Base-by-base conservation (phyloP, 2,113 vertebrate genomes). In the Boleophthalmus pectinirostris region DNA sequence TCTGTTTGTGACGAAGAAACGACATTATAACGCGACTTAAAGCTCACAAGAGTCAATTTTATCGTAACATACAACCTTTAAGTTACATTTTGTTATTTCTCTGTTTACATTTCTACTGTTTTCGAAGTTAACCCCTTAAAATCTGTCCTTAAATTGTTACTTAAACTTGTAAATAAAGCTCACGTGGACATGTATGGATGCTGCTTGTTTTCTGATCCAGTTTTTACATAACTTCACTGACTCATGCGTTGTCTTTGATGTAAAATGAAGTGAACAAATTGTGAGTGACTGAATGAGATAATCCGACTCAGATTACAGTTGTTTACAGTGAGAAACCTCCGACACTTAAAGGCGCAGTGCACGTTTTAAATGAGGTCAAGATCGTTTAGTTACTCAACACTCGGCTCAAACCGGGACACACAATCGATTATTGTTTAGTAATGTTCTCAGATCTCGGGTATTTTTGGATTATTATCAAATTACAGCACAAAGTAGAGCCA, bases 91-190 rank as follows among this genome's bases (percentile, higher is more conserved):
- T 43, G 9, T 43, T 43, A 11, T 43, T 11, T 35, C 33, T 43
- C 9, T 43, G 38, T 43, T 43, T 43, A 8, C 8, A 43, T 43
- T 43, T 43, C 9, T 10, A 11, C 38, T 1, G 38, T 43, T 43
- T 8, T 43, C 38, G 10, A 43, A 43, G 38, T 10, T 8, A 29
- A 29, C 29, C 29, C n/a, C 29, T 29, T 2, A 29, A 29, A 43
- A 43, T n/a, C 14, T 2, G 49, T 74, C 66, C 61, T 66, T 69
- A 73, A 76, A 10, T 56, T 56, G 54, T 72, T 80, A 81, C 74
- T 74, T 69, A 58, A 71, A 53, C 69, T 65, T 89, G 72, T 84
- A 83, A 84, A 84, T 81, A 81, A 82, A 85, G 64, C 78, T 64
- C 29, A 51, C 74, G 76, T 74, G 49, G 49, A 86, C 78, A 79